Conservation (phyloP, 2,888 invertebrate species). For the Eupithecia inturbata region DNA sequence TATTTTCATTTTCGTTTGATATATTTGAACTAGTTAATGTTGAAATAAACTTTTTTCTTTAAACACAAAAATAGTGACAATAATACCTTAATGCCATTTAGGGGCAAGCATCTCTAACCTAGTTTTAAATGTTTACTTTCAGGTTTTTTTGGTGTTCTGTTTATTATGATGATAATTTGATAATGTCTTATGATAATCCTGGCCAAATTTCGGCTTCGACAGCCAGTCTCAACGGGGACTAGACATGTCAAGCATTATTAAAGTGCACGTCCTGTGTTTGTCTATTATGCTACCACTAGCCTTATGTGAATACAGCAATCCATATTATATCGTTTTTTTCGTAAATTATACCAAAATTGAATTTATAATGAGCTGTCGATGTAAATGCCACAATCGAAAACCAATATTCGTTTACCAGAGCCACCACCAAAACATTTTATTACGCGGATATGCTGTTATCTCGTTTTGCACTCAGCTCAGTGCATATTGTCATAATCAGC, state of each 20-base stretch:
- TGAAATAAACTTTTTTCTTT: neutral
- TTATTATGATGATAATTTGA: too few relatives aligned
- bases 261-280: too few relatives aligned
- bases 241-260: too few relatives aligned
- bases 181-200: too few relatives aligned
- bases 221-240: too few relatives aligned
- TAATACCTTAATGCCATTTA: neutral
- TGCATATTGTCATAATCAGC: neutral
- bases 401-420: slow-evolving; percentile 45
- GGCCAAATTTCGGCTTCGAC: too few relatives aligned
- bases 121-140: too few relatives aligned
- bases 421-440: slow-evolving; percentile 50
- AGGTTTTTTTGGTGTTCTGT: too few relatives aligned
- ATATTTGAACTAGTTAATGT: neutral
- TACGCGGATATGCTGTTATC: slow-evolving; percentile 28
- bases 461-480: slow-evolving; percentile 1
- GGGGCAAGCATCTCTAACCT: neutral
- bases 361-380: slow-evolving; percentile 6
- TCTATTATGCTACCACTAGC: too few relatives aligned
- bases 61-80: neutral
- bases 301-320: neutral
- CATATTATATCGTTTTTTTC: neutral
- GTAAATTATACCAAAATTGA: neutral
- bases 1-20: neutral
- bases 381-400: slow-evolving; percentile 38